phyloP scores from a whole-genome alignment of 2,888 invertebrate genomes.

The Mycalesis mineus region DNA sequence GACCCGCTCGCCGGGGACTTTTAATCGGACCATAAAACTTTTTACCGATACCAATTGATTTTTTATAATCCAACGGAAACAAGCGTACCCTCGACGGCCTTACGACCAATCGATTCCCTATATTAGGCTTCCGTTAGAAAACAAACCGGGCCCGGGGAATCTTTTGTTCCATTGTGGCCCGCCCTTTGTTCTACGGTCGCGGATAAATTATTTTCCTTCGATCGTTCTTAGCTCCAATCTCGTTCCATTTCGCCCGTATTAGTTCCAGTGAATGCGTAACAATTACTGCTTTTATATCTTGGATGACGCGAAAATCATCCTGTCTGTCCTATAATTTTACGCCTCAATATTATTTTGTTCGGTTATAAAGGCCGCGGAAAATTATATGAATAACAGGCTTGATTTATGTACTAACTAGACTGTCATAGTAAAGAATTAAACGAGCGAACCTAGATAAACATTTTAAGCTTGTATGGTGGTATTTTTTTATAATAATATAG shows the following conservation, averaged over 20 bases:
- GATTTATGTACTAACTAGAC: background rate
- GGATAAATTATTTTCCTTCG: constrained; percentile 76
- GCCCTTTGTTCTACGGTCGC: constrained; percentile 71
- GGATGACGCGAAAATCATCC: constrained; percentile 76
- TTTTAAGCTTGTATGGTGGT: too few relatives aligned
- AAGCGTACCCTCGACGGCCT: constrained; percentile 52
- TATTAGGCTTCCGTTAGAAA: constrained; percentile 71
- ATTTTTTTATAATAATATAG: too few relatives aligned
- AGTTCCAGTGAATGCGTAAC: constrained; percentile 76
- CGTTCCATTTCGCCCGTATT: constrained; percentile 76
- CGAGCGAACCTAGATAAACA: background rate
- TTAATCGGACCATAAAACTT: constrained; percentile 26
- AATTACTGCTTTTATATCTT: constrained; percentile 73
- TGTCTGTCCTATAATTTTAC: constrained; percentile 70
- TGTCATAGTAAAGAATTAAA: background rate
- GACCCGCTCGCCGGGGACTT: constrained; percentile 17
- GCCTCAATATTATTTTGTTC: constrained; percentile 62
- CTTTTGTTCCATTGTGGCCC: constrained; percentile 70
- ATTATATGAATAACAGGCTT: constrained; percentile 10
- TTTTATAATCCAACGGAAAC: constrained; percentile 52
- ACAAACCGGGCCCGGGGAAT: constrained; percentile 61
- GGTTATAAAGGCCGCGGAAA: constrained; percentile 42
- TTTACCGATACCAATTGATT: constrained; percentile 30
- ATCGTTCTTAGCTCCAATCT: constrained; percentile 70
- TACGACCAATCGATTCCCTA: constrained; percentile 69